Evolutionary conservation across 2,888 invertebrate genomes (phyloP), one percentile per base, ranked within the genome.

Genomic region (Monoplex corrugatus): DNA sequence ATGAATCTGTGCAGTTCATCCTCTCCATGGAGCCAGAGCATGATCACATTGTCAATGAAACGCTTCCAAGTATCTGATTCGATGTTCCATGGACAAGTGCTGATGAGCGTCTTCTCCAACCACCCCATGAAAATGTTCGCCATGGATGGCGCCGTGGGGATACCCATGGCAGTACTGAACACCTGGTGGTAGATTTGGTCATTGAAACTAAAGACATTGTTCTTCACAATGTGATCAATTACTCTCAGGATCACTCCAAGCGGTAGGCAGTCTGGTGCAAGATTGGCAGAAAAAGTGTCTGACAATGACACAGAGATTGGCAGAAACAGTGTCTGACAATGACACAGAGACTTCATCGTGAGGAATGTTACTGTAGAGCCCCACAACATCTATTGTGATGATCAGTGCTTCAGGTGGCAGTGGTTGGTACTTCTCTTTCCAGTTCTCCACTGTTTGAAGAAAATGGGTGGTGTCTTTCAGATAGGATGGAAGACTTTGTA

Each of bases 141-240:
- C n/a, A 13, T 68, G 28, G 63, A 28, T 23, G n/a, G 63, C 32
- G 63, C 63, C 63, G n/a, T 68, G 63, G 63, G 63, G 63, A 28
- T 68, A 28, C 63, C 63, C 63, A 68, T 68, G 63, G 63, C 63
- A 68, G 2, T 68, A 5, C 63, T n/a, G 63, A 68, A 68, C 63
- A 68, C n/a, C 16, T 68, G 63, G 63, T 68, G 63, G 63, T 68
- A 68, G 63, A 68, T 68, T 68, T 68, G 63, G 28, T 68, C 63
- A 68, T 68, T 68, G 63, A 68, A 68, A 68, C 63, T 68, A n/a
- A 68, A 68, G 63, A 68, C 63, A 68, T 68, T 68, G 63, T 68
- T 68, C 3, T 68, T 68, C 63, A 68, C 28, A 68, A 68, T 68
- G 63, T 68, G 63, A 23, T 68, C 63, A 68, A 13, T 68, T 68